Base-by-base conservation (phyloP, 2,113 vertebrate genomes). In the Pollachius pollachius region DNA sequence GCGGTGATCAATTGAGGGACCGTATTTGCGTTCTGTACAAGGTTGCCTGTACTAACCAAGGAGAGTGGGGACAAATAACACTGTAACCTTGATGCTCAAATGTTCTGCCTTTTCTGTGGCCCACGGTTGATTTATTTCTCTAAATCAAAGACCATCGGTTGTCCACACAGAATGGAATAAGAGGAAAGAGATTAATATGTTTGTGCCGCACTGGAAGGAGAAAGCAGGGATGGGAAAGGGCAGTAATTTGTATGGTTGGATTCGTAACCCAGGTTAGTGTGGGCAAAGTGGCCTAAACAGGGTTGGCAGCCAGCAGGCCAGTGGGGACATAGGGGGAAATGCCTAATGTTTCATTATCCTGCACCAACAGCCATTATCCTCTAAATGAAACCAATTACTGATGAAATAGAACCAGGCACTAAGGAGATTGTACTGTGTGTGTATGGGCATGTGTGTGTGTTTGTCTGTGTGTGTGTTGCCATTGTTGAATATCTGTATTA, bases 301-400 rank as follows among this genome's bases (percentile, higher is more conserved):
- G 18, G 75, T 59, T 78, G 67, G 75, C 75, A 74, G 72, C 73
- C 17, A 11, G 34, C 7, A 66, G 59, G 69, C 69, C 59, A 65
- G 37, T 52, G 77, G 72, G 84, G 76, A 76, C 75, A 80, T 67
- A 81, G 72, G 63, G 59, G 74, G 66, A 87, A 70, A 87, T 79
- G 86, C 77, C 76, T 79, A 81, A 72, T 75, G 68, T 77, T 87
- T 85, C 69, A 84, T 86, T 85, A 78, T 83, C 58, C 73, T 68
- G 61, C 78, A 78, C 60, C 84, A 82, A 67, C 75, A 77, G 81
- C 79, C 68, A 77, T 81, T 85, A 76, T 85, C 72, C 71, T 85
- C 72, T 70, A 74, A 79, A 83, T 79, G 80, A 83, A 85, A 80
- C 76, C 79, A 86, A 85, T 89, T 88, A 83, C 72, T 13, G 71